phyloP scores from a whole-genome alignment of 2,888 invertebrate genomes.

The Chymomyza fuscimana region DNA sequence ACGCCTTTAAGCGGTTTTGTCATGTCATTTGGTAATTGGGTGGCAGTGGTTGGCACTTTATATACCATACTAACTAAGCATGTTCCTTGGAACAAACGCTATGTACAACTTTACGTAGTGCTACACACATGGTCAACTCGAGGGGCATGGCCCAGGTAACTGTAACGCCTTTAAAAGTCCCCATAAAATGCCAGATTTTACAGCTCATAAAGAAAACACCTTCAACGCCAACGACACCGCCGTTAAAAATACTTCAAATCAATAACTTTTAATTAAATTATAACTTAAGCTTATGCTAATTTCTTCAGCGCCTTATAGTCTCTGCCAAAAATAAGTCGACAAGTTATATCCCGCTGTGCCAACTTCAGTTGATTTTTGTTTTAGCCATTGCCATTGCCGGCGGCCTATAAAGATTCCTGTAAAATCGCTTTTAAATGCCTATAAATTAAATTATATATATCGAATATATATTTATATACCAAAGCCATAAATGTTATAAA shows the following conservation, averaged over 20 bases:
- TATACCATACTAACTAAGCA: constrained; percentile 37
- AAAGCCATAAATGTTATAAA: constrained; percentile 52
- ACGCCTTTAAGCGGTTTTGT: constrained; percentile 76
- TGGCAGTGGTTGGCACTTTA: constrained; percentile 79
- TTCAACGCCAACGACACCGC: constrained; percentile 66
- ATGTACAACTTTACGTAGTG: too few species aligned
- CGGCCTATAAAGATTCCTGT: constrained; percentile 41
- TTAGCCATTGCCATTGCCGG: constrained; percentile 37
- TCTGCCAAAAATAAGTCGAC: constrained; percentile 8
- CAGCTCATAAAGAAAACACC: constrained; percentile 73
- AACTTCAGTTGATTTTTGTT: constrained; percentile 14
- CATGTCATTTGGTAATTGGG: constrained; percentile 78
- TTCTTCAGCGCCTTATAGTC: constrained; percentile 38
- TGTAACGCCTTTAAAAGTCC: constrained; percentile 1
- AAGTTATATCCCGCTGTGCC: neutral
- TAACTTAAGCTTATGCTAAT: constrained; percentile 75
- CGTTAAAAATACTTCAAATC: constrained; percentile 57
- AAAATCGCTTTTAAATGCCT: constrained; percentile 20
- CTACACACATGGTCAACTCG: constrained; percentile 41
- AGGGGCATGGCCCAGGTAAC: constrained; percentile 23
- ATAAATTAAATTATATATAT: constrained; percentile 35
- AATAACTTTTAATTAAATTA: constrained; percentile 78
- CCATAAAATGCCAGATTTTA: constrained; percentile 67
- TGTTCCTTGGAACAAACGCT: neutral
- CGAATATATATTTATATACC: constrained; percentile 43